Base-by-base conservation (phyloP, 2,888 invertebrate genomes). In the Pilophorus perplexus region DNA sequence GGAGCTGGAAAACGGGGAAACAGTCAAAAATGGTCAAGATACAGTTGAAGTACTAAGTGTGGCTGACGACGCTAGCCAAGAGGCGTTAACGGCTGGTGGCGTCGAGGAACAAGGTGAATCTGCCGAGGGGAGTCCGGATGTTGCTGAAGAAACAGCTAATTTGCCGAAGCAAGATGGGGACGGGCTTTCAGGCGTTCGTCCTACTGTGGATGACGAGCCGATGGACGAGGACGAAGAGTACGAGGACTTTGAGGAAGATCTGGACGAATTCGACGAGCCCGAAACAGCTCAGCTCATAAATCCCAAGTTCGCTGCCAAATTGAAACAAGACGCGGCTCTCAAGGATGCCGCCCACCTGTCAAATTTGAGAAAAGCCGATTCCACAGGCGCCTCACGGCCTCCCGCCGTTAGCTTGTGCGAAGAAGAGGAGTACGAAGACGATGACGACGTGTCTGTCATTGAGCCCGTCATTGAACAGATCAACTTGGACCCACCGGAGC, bases 221-320 rank as follows among this genome's bases (percentile, higher is more conserved):
- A 8, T 12, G 33, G 68, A 52, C 12, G 64, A 67, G 54, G 54
- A 44, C 5, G 57, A 60, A 22, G 60, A 59, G 20, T 22, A 48
- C 14, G 42, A 59, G 4, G 62, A 52, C 42, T 55, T 27, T 16
- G 64, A 60, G 12, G 59, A 60, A 16, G 42, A 62, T 37, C 33
- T 18, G 3, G 37, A 33, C n/a, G 38, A 62, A 37, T 10, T 16
- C 8, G 46, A 60, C 18, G 60, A 60, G 33, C 60, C 46, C 6
- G 2, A 5, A n/a, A 2, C 44, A n/a, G 46, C 14, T 14, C 42
- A 60, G 18, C 28, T 60, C n/a, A 20, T 27, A 2, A 60, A 60
- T 25, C 46, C 48, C 20, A 38, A 55, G 22, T 48, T 57, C 22
- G 46, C 40, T 6, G 16, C 57, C 18, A 42, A 59, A 28, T 18